These are phyloP conservation scores for Hyaena hyaena DNA, from an alignment of 2,113 vertebrate genomes.

Conservation along the genomic window DNA sequence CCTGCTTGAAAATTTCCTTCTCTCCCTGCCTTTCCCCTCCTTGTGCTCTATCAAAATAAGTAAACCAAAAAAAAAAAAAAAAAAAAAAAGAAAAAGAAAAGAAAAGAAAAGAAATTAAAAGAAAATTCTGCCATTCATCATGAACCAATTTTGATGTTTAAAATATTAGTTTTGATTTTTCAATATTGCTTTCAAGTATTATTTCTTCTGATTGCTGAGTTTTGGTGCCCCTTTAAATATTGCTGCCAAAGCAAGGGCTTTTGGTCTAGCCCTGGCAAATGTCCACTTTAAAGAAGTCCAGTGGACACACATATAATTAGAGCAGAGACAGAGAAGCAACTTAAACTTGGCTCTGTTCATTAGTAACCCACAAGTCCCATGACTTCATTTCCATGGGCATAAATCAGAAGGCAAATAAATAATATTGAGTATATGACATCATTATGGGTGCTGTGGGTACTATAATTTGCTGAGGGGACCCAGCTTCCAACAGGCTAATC, in stretches of 20 bases:
- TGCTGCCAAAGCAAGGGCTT: neutral
- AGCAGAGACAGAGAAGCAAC: neutral
- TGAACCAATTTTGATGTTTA: neutral
- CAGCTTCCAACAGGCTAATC: slow-evolving; percentile 50
- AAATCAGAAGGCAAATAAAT: slow-evolving; percentile 66
- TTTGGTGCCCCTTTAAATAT: neutral
- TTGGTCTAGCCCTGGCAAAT: neutral
- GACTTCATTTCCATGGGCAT: neutral
- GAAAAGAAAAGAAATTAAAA: too few relatives aligned
- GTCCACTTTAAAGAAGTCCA: neutral
- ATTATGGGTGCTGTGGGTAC: slow-evolving; percentile 35
- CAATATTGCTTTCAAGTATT: neutral
- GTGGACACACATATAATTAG: neutral
- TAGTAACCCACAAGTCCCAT: slow-evolving; percentile 34
- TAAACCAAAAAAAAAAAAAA: too few relatives aligned
- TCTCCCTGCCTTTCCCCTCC: too few relatives aligned
- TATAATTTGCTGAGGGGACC: slow-evolving; percentile 32
- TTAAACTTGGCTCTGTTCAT: slow-evolving; percentile 24
- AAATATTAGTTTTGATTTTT: slow-evolving; percentile 14
- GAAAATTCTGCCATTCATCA: neutral
- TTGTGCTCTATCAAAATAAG: too few relatives aligned
- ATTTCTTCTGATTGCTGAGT: neutral
- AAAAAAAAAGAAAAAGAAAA: too few relatives aligned
- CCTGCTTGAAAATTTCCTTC: too few relatives aligned
- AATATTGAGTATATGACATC: neutral